A percentile compares a stretch with the other conserved stretches of the same genome.
phyloP scores from a whole-genome alignment of 2,888 invertebrate species.

The Microctonus aethiopoides region DNA sequence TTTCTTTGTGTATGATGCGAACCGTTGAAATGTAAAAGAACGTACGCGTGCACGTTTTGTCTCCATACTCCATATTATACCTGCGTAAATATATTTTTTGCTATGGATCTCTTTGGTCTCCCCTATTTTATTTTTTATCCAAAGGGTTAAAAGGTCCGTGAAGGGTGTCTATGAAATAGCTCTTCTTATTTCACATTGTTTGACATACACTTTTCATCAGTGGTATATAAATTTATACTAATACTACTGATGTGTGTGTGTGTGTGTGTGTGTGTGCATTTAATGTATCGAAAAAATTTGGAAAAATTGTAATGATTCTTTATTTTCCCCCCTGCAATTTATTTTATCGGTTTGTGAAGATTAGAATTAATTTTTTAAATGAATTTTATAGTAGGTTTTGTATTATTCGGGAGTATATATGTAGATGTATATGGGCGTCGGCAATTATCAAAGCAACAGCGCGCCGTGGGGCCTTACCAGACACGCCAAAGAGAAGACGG shows the following conservation, averaged over 20 bases:
- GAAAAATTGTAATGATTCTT: slow-evolving; percentile 51
- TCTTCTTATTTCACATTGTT: neutral
- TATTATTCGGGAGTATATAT: slow-evolving; percentile 11
- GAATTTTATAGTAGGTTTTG: neutral
- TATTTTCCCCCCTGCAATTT: too few relatives aligned
- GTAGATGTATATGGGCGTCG: slow-evolving; percentile 44
- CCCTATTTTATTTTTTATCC: neutral
- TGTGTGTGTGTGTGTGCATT: neutral
- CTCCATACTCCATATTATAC: neutral
- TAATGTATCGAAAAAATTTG: slow-evolving; percentile 19
- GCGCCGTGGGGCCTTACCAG: slow-evolving; percentile 53
- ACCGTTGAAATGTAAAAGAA: slow-evolving; percentile 23
- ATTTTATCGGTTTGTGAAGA: neutral
- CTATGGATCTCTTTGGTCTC: neutral
- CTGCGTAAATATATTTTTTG: neutral
- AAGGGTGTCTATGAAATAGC: neutral
- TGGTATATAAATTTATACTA: neutral
- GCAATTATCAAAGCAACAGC: slow-evolving; percentile 57
- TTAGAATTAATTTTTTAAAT: neutral
- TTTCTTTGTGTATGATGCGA: neutral
- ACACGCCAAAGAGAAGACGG: slow-evolving; percentile 62
- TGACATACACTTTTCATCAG: neutral
- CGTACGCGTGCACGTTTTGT: slow-evolving; percentile 24
- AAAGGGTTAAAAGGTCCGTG: neutral
- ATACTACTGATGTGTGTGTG: neutral